phyloP scores from a whole-genome alignment of 2,888 invertebrate genomes.

The Tillus elongatus region DNA sequence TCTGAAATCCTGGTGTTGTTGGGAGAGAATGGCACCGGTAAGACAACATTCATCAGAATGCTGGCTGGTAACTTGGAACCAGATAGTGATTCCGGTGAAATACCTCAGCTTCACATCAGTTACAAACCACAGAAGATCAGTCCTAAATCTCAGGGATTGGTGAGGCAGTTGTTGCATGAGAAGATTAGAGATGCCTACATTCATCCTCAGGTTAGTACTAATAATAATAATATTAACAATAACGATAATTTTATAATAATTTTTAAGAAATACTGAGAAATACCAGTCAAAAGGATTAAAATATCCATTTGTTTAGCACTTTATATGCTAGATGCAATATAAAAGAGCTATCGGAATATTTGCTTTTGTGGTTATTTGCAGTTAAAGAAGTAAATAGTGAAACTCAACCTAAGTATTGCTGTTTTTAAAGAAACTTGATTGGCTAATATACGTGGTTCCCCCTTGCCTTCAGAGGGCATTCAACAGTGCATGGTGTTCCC shows the following conservation, averaged over 20 bases:
- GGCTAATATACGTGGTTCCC: too few relatives aligned
- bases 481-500: too few relatives aligned
- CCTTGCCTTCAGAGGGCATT: too few relatives aligned
- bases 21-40: conserved; percentile 97
- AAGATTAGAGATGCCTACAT: conserved; percentile 96
- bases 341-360: too few relatives aligned
- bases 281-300: background rate
- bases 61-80: conserved; percentile 91
- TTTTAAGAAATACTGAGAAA: background rate
- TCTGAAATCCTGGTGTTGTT: conserved; percentile 97
- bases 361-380: too few relatives aligned
- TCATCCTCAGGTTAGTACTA: conserved; percentile 78
- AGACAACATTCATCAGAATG: conserved; percentile 98
- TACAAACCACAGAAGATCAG: conserved; percentile 99
- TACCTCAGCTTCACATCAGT: conserved; percentile 92
- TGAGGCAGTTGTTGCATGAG: conserved; percentile 86
- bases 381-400: too few relatives aligned
- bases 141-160: conserved; percentile 90
- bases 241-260: too few relatives aligned
- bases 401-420: too few relatives aligned
- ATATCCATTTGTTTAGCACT: too few relatives aligned
- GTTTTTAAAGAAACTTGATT: too few relatives aligned
- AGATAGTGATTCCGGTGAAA: conserved; percentile 68
- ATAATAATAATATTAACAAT: background rate
- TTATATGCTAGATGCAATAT: too few relatives aligned